Conservation (phyloP, 2,888 invertebrate genomes). For the Leucophenga montana region DNA sequence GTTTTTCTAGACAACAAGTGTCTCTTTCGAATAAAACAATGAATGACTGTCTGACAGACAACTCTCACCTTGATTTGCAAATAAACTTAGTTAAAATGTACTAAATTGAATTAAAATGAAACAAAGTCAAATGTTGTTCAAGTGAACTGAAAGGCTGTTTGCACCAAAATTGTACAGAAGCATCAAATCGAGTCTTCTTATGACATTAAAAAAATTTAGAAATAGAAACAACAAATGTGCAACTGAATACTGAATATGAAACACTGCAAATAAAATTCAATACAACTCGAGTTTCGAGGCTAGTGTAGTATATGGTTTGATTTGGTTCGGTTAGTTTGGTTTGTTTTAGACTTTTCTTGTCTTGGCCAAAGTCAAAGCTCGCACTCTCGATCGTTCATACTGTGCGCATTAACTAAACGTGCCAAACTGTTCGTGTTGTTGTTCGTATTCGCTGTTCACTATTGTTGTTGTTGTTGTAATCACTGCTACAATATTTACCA, state of each 20-base stretch:
- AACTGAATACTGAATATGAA: too few relatives aligned
- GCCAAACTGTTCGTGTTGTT: conserved; percentile 24
- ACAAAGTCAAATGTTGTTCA: too few relatives aligned
- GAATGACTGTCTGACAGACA: background rate
- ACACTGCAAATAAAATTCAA: conserved; percentile 1
- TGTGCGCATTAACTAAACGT: conserved; percentile 46
- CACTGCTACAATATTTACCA: conserved; percentile 60
- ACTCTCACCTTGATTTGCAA: conserved; percentile 21
- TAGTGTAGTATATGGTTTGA: too few relatives aligned
- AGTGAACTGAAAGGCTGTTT: too few relatives aligned
- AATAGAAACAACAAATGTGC: background rate
- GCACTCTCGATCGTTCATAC: conserved; percentile 40
- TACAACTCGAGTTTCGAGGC: too few relatives aligned
- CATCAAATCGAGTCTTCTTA: conserved; percentile 12
- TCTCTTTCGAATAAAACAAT: too few relatives aligned
- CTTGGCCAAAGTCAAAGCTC: background rate
- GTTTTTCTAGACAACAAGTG: too few relatives aligned
- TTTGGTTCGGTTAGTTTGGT: too few relatives aligned
- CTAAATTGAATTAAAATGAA: too few relatives aligned
- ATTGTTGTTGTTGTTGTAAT: conserved; percentile 16
- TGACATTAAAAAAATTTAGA: background rate
- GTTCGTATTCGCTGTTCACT: conserved; percentile 3
- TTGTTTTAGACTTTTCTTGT: too few relatives aligned
- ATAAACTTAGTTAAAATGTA: background rate
- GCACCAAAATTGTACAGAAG: background rate